Conservation (phyloP, 2,113 vertebrate genomes). For the Elgaria multicarinata region DNA sequence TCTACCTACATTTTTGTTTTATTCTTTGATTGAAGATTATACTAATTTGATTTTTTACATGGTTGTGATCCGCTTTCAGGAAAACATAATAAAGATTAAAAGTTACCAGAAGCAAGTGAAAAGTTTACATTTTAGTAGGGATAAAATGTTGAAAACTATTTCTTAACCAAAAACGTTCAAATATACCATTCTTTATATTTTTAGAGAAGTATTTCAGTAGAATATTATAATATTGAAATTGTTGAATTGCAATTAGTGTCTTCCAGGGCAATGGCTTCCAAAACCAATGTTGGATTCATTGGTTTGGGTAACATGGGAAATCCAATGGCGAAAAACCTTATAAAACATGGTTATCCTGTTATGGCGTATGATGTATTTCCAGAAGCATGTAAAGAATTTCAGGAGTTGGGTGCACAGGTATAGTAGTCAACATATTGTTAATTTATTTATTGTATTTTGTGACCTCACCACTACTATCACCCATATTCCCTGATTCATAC, state of each 20-base stretch:
- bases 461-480: neutral
- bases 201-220: neutral
- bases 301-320: constrained; percentile 98
- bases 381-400: constrained; percentile 95
- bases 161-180: neutral
- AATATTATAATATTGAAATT: constrained; percentile 53
- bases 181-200: neutral
- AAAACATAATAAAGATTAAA: neutral
- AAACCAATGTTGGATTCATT: constrained; percentile 95
- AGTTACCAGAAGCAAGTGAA: neutral
- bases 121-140: neutral
- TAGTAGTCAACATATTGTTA: constrained; percentile 54
- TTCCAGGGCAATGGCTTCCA: constrained; percentile 95
- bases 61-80: neutral
- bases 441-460: constrained; percentile 35
- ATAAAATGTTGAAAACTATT: neutral
- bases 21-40: neutral
- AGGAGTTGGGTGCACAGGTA: constrained; percentile 95
- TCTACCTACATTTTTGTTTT: neutral
- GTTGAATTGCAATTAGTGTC: constrained; percentile 82
- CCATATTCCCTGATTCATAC: neutral
- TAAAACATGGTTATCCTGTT: constrained; percentile 95
- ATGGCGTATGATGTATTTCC: constrained; percentile 95
- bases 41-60: neutral
- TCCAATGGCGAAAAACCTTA: constrained; percentile 97